phyloP scores from a whole-genome alignment of 2,113 vertebrate species.

The Hemicordylus capensis region DNA sequence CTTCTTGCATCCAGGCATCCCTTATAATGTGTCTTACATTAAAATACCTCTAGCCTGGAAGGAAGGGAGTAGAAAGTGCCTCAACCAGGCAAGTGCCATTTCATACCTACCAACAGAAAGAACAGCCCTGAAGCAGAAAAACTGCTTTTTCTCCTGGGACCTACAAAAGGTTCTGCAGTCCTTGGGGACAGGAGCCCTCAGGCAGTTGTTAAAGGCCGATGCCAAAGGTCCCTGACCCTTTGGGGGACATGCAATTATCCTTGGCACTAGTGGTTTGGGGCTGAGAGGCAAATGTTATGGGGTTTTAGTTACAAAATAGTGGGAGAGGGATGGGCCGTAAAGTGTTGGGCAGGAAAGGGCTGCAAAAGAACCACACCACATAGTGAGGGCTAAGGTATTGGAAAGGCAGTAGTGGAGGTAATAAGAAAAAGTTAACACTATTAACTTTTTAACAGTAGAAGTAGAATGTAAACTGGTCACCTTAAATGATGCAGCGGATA shows the following conservation, averaged over 20 bases:
- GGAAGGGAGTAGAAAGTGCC: too few species aligned
- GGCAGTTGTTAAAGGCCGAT: background rate
- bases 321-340: background rate
- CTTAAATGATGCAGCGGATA: too few species aligned
- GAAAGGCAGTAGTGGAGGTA: background rate
- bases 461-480: too few species aligned
- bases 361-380: too few species aligned
- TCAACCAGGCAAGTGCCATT: background rate
- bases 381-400: background rate
- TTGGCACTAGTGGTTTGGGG: background rate
- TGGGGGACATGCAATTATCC: background rate
- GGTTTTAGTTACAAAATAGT: background rate
- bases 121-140: background rate
- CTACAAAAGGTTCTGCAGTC: background rate
- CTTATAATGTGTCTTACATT: too few species aligned
- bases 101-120: background rate
- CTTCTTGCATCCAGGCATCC: too few species aligned
- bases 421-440: background rate
- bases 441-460: too few species aligned
- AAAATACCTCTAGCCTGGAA: too few species aligned
- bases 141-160: background rate
- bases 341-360: too few species aligned
- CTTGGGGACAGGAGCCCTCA: background rate
- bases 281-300: background rate
- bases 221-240: background rate